Conservation (phyloP, 2,113 vertebrate species). For the Phylloscopus whistleri region DNA sequence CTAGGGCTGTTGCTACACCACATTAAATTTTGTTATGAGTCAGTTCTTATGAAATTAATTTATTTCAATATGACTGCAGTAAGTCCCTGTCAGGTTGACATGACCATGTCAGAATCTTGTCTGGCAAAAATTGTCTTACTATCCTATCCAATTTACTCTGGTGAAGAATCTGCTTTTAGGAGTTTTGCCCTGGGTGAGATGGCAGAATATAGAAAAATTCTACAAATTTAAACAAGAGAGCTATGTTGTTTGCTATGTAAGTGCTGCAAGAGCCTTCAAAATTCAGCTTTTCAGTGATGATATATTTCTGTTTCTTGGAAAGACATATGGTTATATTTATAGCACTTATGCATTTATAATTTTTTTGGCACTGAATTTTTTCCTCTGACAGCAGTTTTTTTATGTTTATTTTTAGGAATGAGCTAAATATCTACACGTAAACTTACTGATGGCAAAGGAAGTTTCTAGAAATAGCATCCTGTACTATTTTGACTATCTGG, state of each 20-base stretch:
- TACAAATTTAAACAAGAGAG: background rate
- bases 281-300: background rate
- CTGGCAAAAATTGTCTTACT: background rate
- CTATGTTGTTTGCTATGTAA: background rate
- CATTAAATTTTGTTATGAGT: background rate
- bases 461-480: background rate
- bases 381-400: background rate
- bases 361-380: background rate
- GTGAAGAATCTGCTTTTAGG: background rate
- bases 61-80: background rate
- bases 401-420: background rate
- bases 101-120: background rate
- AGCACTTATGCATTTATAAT: background rate
- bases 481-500: background rate
- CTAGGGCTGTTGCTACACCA: background rate
- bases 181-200: background rate
- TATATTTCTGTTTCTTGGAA: background rate
- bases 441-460: background rate
- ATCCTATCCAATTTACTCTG: background rate
- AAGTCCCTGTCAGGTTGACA: background rate
- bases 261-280: background rate
- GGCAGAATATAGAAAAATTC: background rate
- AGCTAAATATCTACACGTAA: background rate
- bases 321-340: background rate
- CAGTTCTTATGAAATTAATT: background rate